phyloP scores from a whole-genome alignment of 2,888 invertebrate species.

The Chalcis sispes region DNA sequence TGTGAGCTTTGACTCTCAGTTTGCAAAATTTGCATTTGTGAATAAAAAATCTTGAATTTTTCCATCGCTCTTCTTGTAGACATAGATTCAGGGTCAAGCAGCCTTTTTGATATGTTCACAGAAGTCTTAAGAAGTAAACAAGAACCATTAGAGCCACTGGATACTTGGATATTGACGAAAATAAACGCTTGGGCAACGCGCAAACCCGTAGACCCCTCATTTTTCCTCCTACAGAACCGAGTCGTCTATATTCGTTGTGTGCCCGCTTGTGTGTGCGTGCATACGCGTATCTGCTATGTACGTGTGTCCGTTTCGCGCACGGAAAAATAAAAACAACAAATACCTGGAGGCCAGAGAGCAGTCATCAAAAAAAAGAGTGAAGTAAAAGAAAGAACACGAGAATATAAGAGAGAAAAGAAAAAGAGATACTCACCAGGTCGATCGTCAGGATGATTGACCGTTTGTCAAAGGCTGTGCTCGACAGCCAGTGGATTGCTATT shows the following conservation, averaged over 20 bases:
- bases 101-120: constrained; percentile 24
- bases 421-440: constrained; percentile 28
- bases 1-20: neutral
- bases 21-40: neutral
- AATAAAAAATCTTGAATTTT: constrained; percentile 4
- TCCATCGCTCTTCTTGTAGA: neutral
- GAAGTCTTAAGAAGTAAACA: constrained; percentile 53
- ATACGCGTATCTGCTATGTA: neutral
- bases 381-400: neutral
- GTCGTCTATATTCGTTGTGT: constrained; percentile 41
- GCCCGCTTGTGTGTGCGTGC: constrained; percentile 4
- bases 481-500: constrained; percentile 2
- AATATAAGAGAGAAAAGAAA: constrained; percentile 1
- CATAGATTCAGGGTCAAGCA: neutral
- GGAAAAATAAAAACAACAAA: constrained; percentile 27
- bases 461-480: constrained; percentile 50
- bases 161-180: constrained; percentile 43
- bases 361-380: neutral
- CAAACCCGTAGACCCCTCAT: constrained; percentile 24
- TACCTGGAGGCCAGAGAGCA: constrained; percentile 11
- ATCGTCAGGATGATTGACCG: neutral
- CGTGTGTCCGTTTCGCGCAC: neutral
- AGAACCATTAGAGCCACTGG: constrained; percentile 41
- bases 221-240: constrained; percentile 38
- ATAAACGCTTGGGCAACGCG: constrained; percentile 50